These are phyloP conservation scores for Garrulus glandarius DNA, from an alignment of 2,797 vertebrate species.

Conservation along the genomic window DNA sequence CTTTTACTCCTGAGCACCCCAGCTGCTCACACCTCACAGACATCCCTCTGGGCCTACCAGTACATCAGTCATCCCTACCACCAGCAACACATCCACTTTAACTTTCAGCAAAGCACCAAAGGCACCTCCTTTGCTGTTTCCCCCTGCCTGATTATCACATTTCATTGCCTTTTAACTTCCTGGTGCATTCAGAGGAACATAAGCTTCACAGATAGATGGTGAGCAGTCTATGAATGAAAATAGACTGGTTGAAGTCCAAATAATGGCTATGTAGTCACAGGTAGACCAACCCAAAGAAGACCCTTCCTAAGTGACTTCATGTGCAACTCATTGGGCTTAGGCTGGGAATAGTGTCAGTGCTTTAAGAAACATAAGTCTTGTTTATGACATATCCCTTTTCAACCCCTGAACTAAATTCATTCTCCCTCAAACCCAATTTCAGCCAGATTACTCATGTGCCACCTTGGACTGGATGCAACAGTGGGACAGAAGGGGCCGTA, in stretches of 20 bases:
- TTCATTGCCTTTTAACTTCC: not conserved
- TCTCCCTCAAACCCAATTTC: not conserved
- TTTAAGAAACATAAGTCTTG: not conserved
- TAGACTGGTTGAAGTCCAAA: not conserved
- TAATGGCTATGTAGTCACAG: not conserved
- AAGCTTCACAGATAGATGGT: not conserved
- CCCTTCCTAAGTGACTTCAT: not conserved
- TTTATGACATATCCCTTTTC: not conserved
- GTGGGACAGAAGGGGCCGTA: not conserved
- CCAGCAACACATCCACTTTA: not conserved
- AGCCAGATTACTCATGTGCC: not conserved
- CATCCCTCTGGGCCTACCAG: not conserved
- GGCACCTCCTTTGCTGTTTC: not conserved
- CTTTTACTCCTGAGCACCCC: not conserved
- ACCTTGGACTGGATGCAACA: not conserved
- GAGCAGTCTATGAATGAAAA: not conserved
- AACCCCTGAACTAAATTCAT: not conserved
- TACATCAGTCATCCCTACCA: not conserved
- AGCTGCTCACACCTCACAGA: not conserved
- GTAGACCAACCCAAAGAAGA: not conserved
- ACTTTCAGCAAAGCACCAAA: not conserved
- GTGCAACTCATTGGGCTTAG: not conserved
- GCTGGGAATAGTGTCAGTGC: not conserved
- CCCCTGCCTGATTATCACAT: accelerated
- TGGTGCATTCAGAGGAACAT: not conserved